phyloP scores from a whole-genome alignment of 92 coral and sea anemone genomes.

The Phenganax marumi region DNA sequence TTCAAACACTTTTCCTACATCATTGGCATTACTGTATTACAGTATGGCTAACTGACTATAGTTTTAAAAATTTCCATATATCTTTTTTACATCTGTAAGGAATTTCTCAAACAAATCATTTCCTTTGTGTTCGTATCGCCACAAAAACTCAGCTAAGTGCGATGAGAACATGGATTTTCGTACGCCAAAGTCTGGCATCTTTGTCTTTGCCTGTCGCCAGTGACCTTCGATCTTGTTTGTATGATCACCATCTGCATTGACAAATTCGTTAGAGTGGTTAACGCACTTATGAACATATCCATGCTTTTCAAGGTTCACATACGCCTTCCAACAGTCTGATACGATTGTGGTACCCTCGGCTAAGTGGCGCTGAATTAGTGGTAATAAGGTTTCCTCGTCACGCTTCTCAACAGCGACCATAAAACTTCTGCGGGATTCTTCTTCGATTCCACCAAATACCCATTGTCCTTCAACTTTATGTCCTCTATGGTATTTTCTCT shows the following conservation, averaged over 20 bases:
- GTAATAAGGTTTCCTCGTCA: background rate
- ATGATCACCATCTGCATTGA: no score
- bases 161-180: slow-evolving; percentile 3
- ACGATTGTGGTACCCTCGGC: background rate
- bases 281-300: no score
- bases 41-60: background rate
- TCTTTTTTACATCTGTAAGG: no score
- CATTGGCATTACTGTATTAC: background rate
- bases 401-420: no score
- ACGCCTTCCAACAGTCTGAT: no score
- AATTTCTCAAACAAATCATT: slow-evolving; percentile 5
- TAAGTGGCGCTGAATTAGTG: no score
- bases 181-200: slow-evolving; percentile 2
- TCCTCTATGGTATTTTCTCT: no score
- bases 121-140: background rate
- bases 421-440: slow-evolving; percentile 4
- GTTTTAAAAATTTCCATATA: background rate
- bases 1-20: background rate
- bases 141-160: no score
- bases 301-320: no score
- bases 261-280: no score
- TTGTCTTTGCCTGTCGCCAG: background rate
- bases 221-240: background rate
- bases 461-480: background rate
- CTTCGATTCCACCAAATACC: slow-evolving; percentile 5